A percentile compares a stretch with the other conserved stretches of the same genome.
Conservation (phyloP, 92 coral and sea anemone species). For the Phenganax marumi region DNA sequence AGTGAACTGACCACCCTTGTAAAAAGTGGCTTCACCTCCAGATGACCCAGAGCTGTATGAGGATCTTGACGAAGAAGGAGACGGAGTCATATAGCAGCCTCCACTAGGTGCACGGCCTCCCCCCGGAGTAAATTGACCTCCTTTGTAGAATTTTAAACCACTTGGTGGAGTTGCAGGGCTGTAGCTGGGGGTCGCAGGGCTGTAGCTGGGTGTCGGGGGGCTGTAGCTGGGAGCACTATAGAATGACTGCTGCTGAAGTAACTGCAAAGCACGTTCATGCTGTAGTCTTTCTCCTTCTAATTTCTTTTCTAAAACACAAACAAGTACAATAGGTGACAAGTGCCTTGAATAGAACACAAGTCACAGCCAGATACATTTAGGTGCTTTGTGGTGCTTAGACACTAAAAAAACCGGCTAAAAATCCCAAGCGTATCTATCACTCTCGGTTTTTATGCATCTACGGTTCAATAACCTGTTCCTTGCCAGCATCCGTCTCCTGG, state of each 20-base stretch:
- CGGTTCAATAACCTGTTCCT: no score
- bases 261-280: neutral
- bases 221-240: neutral
- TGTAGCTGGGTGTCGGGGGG: neutral
- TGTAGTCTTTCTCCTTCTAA: neutral
- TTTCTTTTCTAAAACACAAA: conserved; percentile 6
- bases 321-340: neutral
- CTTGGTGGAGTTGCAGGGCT: neutral
- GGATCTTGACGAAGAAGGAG: neutral
- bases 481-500: no score
- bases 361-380: neutral
- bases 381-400: no score
- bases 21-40: neutral
- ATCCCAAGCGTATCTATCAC: no score
- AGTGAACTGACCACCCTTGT: conserved; percentile 33
- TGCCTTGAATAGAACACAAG: neutral
- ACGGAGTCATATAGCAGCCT: conserved; percentile 29
- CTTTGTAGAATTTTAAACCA: neutral
- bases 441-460: no score
- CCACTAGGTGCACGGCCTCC: conserved; percentile 35
- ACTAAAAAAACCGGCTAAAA: no score
- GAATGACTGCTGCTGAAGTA: neutral
- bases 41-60: neutral
- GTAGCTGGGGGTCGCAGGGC: neutral
- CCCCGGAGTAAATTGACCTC: conserved; percentile 43